Base-by-base conservation (phyloP, 1,140 invertebrate species). In the Drosophila biarmipes region DNA sequence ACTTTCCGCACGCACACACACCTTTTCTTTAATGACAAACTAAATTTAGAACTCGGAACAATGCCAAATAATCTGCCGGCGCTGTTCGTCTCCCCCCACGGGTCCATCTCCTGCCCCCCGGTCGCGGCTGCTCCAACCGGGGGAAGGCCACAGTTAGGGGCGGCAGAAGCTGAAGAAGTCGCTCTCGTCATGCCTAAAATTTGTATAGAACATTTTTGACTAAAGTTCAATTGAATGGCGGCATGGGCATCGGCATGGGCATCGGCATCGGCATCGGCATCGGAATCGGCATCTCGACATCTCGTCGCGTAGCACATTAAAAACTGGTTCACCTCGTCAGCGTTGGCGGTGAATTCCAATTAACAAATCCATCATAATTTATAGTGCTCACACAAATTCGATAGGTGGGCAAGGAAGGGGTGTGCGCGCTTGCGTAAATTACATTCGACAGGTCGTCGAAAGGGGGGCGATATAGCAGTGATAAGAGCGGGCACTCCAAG, bases 321-420 rank as follows among this genome's bases (percentile, higher is more conserved):
- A 78, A 86, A 86, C 82, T 87, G 78, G 68, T 81, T 87, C 61
- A 87, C 63, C 61, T 71, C 71, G 46, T 49, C 69, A 66, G 53
- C 71, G 68, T 72, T 77, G 81, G 67, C 77, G 77, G 67, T 69
- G 74, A 64, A 80, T 73, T 77, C 46, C 79, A 87, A 90, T 90
- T 90, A 90, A 84, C 87, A 71, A 89, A 73, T 80, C 77, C 59
- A 87, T 90, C 77, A 90, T 90, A 90, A 90, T 90, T 90, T 90
- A 74, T 80, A 80, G 61, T 69, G 71, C 58, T 79, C 67, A 90
- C 76, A 87, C 85, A 61, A 78, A 63, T 27, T 46, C 34, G 27
- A 56, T 56, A 45, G 61, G 48, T 62, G 40, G 56, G 27, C 45
- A 54, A 27, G 45, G 58, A 15, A 27, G 58, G 48, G 42, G 49